These are phyloP conservation scores for Lycaena phlaeas DNA, from an alignment of 2,888 invertebrate genomes.

Conservation along the genomic window DNA sequence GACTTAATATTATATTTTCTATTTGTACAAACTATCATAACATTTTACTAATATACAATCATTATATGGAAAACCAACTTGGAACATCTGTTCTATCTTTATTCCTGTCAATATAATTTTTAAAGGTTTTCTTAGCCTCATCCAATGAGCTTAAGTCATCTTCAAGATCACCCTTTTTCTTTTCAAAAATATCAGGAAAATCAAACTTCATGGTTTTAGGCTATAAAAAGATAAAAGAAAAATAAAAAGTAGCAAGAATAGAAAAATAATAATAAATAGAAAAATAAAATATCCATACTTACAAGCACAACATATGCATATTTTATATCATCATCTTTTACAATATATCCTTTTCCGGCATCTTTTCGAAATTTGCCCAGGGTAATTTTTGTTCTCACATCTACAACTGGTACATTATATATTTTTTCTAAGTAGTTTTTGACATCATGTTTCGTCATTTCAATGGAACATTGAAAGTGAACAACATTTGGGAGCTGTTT, in stretches of 20 bases:
- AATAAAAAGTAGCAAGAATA: too few relatives aligned
- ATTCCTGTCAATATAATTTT: slow-evolving; percentile 75
- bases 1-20: too few relatives aligned
- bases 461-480: slow-evolving; percentile 90
- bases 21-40: not conserved
- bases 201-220: slow-evolving; percentile 80
- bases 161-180: slow-evolving; percentile 64
- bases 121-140: slow-evolving; percentile 74
- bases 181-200: slow-evolving; percentile 82
- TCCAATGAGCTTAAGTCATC: slow-evolving; percentile 75
- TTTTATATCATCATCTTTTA: slow-evolving; percentile 89
- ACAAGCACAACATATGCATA: slow-evolving; percentile 86
- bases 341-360: slow-evolving; percentile 74
- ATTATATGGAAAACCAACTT: slow-evolving; percentile 83
- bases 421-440: slow-evolving; percentile 96
- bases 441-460: slow-evolving; percentile 94
- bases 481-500: slow-evolving; percentile 85
- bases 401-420: slow-evolving; percentile 86
- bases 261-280: too few relatives aligned
- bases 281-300: too few relatives aligned
- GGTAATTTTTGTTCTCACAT: slow-evolving; percentile 83
- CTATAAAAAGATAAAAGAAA: slow-evolving; percentile 58
- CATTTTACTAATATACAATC: not conserved
- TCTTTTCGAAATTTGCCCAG: slow-evolving; percentile 79
- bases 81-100: slow-evolving; percentile 81